Percentiles rank a stretch among this genome's conserved stretches.
These are phyloP conservation scores for Aspidiotus rigidus DNA, from an alignment of 2,888 invertebrate genomes.

Conservation along the genomic window DNA sequence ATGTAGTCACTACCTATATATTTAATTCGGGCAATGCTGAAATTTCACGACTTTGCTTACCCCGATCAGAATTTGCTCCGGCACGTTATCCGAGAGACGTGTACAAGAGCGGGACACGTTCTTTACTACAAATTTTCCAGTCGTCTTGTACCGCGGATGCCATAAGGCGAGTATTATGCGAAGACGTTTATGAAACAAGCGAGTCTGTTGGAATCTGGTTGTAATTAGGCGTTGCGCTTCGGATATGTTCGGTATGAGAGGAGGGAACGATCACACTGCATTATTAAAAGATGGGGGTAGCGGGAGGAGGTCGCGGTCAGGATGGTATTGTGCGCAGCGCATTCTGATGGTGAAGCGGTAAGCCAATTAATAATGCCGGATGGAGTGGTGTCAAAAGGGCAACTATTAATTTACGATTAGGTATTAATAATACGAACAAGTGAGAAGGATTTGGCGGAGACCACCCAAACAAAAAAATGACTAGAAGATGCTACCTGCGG, in stretches of 20 bases:
- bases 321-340: conserved; percentile 18
- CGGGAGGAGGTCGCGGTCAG: conserved; percentile 9
- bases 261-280: conserved; percentile 25
- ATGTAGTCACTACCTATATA: no score
- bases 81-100: no score
- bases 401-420: conserved; percentile 35
- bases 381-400: conserved; percentile 34
- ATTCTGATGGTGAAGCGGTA: conserved; percentile 31
- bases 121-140: not conserved
- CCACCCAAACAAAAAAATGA: conserved; percentile 34
- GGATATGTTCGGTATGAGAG: conserved; percentile 10
- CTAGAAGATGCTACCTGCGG: conserved; percentile 33
- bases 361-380: conserved; percentile 33
- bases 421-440: conserved; percentile 34
- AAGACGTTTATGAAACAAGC: conserved; percentile 12
- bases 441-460: conserved; percentile 32
- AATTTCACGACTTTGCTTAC: no score
- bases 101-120: no score
- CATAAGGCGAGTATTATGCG: not conserved
- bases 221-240: conserved; percentile 31
- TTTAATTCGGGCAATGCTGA: no score
- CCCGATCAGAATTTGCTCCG: no score
- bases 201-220: conserved; percentile 28
- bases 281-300: conserved; percentile 17
- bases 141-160: not conserved